Percentiles rank a stretch among this genome's conserved stretches.
Evolutionary conservation across 2,797 vertebrate genomes (phyloP).

Genomic region (Anguilla pacifica): DNA sequence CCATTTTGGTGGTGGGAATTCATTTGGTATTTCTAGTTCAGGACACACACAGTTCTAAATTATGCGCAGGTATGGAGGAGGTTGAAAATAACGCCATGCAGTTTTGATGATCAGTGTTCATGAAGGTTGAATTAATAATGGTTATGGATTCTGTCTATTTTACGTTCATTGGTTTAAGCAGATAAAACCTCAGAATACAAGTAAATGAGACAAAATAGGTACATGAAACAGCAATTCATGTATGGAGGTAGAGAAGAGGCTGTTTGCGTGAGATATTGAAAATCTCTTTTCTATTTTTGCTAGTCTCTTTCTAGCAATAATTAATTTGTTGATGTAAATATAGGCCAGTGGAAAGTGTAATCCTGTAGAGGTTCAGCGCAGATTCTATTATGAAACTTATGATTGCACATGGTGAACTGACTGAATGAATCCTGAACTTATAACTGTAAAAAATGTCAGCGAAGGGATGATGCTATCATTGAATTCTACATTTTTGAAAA

Average conservation of each 20-base stretch:
- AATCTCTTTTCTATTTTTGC: neutral
- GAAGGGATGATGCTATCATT: neutral
- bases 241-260: neutral
- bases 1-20: neutral
- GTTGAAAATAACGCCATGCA: neutral
- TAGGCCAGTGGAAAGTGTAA: neutral
- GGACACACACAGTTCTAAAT: neutral
- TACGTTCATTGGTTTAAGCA: neutral
- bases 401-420: neutral
- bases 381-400: neutral
- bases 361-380: neutral
- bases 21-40: neutral
- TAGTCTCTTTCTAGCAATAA: neutral
- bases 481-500: neutral
- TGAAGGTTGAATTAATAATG: neutral
- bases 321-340: slow-evolving; percentile 3
- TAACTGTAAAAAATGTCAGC: slow-evolving; percentile 14
- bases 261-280: neutral
- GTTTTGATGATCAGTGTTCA: neutral
- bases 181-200: neutral
- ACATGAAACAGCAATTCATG: neutral
- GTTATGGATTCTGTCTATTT: neutral
- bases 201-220: neutral
- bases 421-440: neutral
- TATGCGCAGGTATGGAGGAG: neutral